Base-by-base conservation (phyloP, 2,797 vertebrate genomes). In the Coendou prehensilis region DNA sequence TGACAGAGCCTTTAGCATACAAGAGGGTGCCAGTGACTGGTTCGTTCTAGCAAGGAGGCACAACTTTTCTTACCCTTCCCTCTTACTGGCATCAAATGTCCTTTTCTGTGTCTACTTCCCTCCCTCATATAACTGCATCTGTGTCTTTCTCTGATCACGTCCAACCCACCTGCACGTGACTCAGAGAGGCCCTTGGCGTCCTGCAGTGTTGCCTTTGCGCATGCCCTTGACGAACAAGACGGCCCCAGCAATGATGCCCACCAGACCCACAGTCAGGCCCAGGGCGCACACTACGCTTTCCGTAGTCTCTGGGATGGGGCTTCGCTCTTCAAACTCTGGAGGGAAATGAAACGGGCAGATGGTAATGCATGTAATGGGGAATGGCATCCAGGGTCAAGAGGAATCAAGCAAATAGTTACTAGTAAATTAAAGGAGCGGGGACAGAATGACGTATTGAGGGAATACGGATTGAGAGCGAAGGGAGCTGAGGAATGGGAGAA, bases 271-370 rank as follows among this genome's bases (percentile, higher is more conserved):
- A 1, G 94, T 9, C 73, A 98, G 81, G 28, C 98, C 98, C 17
- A 98, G 96, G 69, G 95, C 97, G 17, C 98, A 98, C 50, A 98
- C 75, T 3, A 97, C 15, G 0, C 97, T 98, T 91, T 98, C 97
- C 45, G 59, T 98, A 8, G 96, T 98, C 96, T 98, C 98, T 26
- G 98, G 91, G 23, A 47, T 13, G 0, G 94, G 91, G 3, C 50
- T 73, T 33, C 33, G 93, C 4, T 69, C 5, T 28, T 98, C 97
- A 80, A 94, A 97, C 3, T 95, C 98, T 98, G 84, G 54, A 41
- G 11, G 3, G 52, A 92, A 82, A 93, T 33, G 56, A 95, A 76
- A 67, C 7, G 61, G 47, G 10, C 14, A 45, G 33, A 23, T 33
- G 59, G 30, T 47, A 76, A 76, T 47, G 28, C 64, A 61, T 57